A percentile compares a stretch with the other conserved stretches of the same genome.
Conservation (phyloP, 2,797 vertebrate species). For the Miichthys miiuy region DNA sequence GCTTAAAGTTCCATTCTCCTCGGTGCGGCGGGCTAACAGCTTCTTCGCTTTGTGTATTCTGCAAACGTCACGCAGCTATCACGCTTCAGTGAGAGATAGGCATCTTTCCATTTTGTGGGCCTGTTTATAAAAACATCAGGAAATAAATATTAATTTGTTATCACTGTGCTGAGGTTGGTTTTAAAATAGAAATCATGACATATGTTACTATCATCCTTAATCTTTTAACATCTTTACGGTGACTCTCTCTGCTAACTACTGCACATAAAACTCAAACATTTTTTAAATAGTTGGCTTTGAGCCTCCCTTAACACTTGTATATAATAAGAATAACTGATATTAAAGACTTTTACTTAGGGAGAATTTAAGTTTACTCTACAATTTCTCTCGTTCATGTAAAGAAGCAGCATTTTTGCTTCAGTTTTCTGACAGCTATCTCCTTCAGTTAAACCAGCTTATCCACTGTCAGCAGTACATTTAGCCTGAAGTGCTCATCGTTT, state of each 20-base stretch:
- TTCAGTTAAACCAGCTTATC: conserved; percentile 1
- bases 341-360: not conserved
- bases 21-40: not conserved
- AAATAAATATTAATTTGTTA: not conserved
- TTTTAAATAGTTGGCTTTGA: not conserved
- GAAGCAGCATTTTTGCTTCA: not conserved
- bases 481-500: not conserved
- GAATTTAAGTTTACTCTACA: not conserved
- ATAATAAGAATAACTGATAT: not conserved
- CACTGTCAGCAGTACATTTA: not conserved
- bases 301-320: not conserved
- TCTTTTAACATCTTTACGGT: not conserved
- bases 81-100: conserved; percentile 9
- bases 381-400: not conserved
- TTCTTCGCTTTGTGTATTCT: conserved; percentile 25
- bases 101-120: not conserved
- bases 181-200: not conserved
- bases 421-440: not conserved
- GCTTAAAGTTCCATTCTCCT: conserved; percentile 49
- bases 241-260: not conserved
- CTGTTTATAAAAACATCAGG: conserved; percentile 7
- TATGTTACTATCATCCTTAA: not conserved
- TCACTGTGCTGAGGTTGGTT: not conserved
- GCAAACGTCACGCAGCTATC: conserved; percentile 37
- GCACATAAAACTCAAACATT: not conserved